These are phyloP conservation scores for Sarcophaga carnaria DNA, from an alignment of 2,888 invertebrate species.

Conservation along the genomic window DNA sequence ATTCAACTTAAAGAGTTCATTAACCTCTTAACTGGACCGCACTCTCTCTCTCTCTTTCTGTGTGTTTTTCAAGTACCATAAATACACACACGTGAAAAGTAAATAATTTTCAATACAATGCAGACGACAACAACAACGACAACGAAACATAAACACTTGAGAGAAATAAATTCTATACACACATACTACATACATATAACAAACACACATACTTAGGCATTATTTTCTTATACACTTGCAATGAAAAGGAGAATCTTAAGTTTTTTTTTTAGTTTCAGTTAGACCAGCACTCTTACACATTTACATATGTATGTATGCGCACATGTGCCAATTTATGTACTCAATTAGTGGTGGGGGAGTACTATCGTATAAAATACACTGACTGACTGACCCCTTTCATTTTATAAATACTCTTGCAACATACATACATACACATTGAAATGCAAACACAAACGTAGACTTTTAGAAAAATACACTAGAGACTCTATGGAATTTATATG, in stretches of 20 bases:
- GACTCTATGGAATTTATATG: neutral
- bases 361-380: neutral
- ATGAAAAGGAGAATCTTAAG: neutral
- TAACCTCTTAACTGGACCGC: constrained; percentile 17
- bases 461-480: neutral
- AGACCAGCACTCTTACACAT: too few relatives aligned
- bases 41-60: neutral
- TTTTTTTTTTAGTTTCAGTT: neutral
- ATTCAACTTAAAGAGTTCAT: constrained; percentile 43
- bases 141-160: constrained; percentile 35
- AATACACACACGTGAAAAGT: neutral
- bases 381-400: constrained; percentile 44
- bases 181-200: neutral
- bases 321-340: neutral
- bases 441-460: neutral
- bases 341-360: neutral
- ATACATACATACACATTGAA: neutral
- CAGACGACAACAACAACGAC: neutral
- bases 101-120: constrained; percentile 46
- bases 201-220: neutral
- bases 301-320: too few relatives aligned
- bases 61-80: neutral
- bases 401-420: neutral
- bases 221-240: neutral
- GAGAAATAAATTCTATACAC: constrained; percentile 13